Evolutionary conservation across 1,140 invertebrate species (phyloP).

Genomic region (Antheraea pernyi): DNA sequence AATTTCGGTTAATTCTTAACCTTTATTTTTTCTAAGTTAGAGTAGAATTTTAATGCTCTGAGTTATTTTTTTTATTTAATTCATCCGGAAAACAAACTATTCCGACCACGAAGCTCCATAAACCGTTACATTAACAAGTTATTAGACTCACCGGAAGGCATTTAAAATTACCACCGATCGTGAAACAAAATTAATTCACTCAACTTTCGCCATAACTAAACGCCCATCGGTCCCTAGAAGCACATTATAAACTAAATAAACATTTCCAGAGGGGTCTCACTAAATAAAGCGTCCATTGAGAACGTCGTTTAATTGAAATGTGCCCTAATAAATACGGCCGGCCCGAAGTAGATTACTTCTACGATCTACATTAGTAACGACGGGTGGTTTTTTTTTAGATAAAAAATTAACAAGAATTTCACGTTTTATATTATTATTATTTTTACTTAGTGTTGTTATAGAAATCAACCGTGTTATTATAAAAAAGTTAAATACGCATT

Average conservation of each 20-base stretch:
- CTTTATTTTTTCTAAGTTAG: too few species aligned
- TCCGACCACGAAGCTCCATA: neutral
- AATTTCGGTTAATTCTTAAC: too few species aligned
- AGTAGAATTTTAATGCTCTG: too few species aligned
- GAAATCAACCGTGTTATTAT: too few species aligned
- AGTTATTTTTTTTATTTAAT: too few species aligned
- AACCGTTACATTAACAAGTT: neutral
- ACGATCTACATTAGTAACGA: too few species aligned
- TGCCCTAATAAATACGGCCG: constrained; percentile 39
- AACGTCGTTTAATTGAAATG: constrained; percentile 38
- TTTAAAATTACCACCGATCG: neutral
- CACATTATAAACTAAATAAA: constrained; percentile 22
- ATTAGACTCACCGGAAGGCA: neutral
- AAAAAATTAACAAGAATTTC: too few species aligned
- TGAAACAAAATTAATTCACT: constrained; percentile 2
- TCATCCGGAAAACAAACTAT: neutral
- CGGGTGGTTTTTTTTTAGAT: too few species aligned
- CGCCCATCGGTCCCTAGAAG: neutral
- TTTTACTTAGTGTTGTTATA: too few species aligned
- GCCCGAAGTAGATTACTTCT: neutral
- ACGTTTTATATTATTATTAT: too few species aligned
- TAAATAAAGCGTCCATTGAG: constrained; percentile 19
- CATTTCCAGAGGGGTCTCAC: constrained; percentile 14
- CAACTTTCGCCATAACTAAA: neutral
- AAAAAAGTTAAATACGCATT: too few species aligned